Evolutionary conservation across 2,797 vertebrate species (phyloP), one percentile per base, ranked within the genome.

Genomic region (Orientallactaga sibirica): DNA sequence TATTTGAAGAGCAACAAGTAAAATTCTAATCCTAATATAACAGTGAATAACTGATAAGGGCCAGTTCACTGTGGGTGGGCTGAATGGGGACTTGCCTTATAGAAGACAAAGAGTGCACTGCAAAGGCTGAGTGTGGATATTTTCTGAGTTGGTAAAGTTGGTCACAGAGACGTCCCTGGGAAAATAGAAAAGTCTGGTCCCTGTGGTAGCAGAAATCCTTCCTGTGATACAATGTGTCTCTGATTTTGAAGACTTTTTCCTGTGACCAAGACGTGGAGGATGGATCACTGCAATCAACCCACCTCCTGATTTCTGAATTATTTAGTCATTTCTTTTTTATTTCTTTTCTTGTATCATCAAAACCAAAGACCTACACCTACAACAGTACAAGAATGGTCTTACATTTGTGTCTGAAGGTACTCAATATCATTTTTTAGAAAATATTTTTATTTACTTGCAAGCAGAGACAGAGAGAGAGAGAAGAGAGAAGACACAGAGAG

Each of bases 1-100:
- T 88, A 95, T 96, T 88, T 91, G 76, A 95, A 80, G 84, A 86
- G 41, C 48, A 83, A 55, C 37, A 90, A 55, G 48, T 79, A 83
- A 95, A 93, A 79, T 81, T 58, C 73, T 25, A 78, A 41, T 10
- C 29, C 48, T 84, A 75, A 48, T 71, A 77, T 79, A 83, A 71
- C 66, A 88, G 11, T 4, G 68, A 66, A 79, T 41, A 73, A 48
- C n/a, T 3, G 80, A 64, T 19, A 75, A 52, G 74, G 79, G 37
- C 37, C 15, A 20, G 37, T 58, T 78, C 66, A 41, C 66, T 73
- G 16, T 75, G 70, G 67, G 73, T 61, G 80, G 74, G 95, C 76
- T 81, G 68, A 80, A n/a, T 6, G 37, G 24, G 75, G 29, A 20
- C 58, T 86, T 95, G 88, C 52, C 29, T 76, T 33, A 4, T 14